These are phyloP conservation scores for Apteryx owenii DNA, from an alignment of 2,113 vertebrate species.

Conservation along the genomic window DNA sequence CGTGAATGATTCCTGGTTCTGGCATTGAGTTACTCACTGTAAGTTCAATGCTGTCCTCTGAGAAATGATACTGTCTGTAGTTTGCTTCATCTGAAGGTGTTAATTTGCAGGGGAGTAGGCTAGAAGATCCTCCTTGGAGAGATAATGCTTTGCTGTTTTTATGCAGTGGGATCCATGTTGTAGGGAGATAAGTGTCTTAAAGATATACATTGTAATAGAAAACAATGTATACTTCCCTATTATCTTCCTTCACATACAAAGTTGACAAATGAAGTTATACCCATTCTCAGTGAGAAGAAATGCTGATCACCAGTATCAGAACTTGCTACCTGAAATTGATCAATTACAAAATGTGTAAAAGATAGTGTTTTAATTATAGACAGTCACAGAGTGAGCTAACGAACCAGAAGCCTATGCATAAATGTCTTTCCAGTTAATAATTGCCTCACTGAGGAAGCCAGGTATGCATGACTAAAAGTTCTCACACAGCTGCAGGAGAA, in stretches of 20 bases:
- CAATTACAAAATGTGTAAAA: background rate
- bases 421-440: background rate
- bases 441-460: background rate
- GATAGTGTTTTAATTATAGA: background rate
- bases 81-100: background rate
- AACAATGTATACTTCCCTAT: background rate
- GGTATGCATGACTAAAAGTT: rapidly evolving
- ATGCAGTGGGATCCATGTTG: background rate
- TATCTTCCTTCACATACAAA: background rate
- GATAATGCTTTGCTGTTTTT: background rate
- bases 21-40: background rate
- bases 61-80: background rate
- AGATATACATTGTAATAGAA: background rate
- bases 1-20: background rate
- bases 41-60: background rate
- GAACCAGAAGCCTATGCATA: background rate
- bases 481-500: background rate
- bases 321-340: background rate
- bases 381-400: background rate
- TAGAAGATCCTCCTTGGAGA: background rate
- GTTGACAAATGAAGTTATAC: background rate
- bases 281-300: background rate
- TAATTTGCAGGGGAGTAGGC: background rate
- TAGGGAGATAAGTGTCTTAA: background rate
- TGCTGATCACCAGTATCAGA: background rate